A percentile compares a stretch with the other conserved stretches of the same genome.
Evolutionary conservation across 2,113 vertebrate genomes (phyloP).

Genomic region (Erythrocercus mccallii): DNA sequence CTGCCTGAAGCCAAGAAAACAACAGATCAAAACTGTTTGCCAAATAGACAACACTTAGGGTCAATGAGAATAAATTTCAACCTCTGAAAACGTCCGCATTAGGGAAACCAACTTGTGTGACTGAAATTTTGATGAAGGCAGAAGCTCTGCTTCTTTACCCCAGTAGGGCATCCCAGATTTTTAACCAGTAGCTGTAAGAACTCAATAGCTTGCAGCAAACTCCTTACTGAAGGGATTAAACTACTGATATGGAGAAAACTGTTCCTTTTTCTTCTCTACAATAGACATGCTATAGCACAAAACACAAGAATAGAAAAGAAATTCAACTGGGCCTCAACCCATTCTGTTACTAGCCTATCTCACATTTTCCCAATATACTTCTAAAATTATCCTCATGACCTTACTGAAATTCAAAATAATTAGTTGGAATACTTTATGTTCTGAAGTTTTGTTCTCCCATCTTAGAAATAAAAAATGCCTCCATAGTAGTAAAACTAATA

Average conservation of each 20-base stretch:
- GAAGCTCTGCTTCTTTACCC: not conserved
- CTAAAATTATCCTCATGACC: not conserved
- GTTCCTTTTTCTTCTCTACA: conserved; percentile 7
- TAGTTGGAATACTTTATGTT: not conserved
- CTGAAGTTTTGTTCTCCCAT: not conserved
- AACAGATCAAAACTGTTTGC: not conserved
- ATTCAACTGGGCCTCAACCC: not conserved
- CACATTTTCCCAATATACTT: not conserved
- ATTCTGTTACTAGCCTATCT: not conserved
- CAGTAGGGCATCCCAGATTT: not conserved
- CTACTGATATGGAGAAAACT: conserved; percentile 6
- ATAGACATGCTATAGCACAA: not conserved
- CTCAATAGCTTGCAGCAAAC: not conserved
- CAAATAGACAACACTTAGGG: not conserved
- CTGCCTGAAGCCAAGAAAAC: not conserved
- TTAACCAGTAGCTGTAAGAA: not conserved
- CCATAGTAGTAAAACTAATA: not conserved
- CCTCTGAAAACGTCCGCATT: not conserved
- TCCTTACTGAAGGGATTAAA: conserved; percentile 19
- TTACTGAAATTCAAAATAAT: not conserved
- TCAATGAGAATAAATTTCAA: not conserved
- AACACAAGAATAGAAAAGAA: not conserved
- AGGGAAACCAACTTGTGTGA: not conserved
- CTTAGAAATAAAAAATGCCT: not conserved
- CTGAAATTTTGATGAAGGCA: not conserved